Percentiles rank a stretch among this genome's conserved stretches.
phyloP scores from a whole-genome alignment of 2,888 invertebrate genomes.

The Listrodromus nycthemerus region DNA sequence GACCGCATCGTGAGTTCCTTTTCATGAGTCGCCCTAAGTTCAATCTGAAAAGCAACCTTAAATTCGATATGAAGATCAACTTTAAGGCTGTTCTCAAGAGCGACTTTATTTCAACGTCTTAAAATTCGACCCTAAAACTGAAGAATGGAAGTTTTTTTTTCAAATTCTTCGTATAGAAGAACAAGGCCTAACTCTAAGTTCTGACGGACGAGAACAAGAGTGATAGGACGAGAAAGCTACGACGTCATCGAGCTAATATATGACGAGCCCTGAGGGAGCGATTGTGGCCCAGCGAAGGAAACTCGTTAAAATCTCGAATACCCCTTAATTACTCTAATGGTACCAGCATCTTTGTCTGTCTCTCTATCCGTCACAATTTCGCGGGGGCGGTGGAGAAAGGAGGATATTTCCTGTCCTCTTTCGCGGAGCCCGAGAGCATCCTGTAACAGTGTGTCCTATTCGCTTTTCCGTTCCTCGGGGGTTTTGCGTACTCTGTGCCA shows the following conservation, averaged over 20 bases:
- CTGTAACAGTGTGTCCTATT: neutral
- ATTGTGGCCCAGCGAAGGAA: slow-evolving; percentile 37
- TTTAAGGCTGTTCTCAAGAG: too few relatives aligned
- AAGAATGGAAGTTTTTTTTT: neutral
- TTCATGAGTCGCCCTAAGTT: too few relatives aligned
- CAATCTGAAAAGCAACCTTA: too few relatives aligned
- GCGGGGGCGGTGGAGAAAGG: neutral
- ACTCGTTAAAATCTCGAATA: slow-evolving; percentile 68
- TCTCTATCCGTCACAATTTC: slow-evolving; percentile 31
- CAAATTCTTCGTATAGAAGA: neutral
- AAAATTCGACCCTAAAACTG: neutral
- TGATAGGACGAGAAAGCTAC: slow-evolving; percentile 31
- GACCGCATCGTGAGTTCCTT: too few relatives aligned
- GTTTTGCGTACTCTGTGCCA: neutral
- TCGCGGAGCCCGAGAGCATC: neutral
- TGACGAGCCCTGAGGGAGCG: slow-evolving; percentile 7
- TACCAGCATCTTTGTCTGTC: slow-evolving; percentile 73
- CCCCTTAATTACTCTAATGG: slow-evolving; percentile 78
- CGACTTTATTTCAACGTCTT: too few relatives aligned
- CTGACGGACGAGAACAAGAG: neutral
- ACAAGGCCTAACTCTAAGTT: neutral
- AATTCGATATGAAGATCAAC: too few relatives aligned
- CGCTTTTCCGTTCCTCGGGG: neutral
- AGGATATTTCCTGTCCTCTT: slow-evolving; percentile 1
- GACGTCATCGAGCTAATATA: slow-evolving; percentile 38